A percentile compares a stretch with the other conserved stretches of the same genome.
phyloP scores from a whole-genome alignment of 2,888 invertebrate genomes.

The Autographa gamma region DNA sequence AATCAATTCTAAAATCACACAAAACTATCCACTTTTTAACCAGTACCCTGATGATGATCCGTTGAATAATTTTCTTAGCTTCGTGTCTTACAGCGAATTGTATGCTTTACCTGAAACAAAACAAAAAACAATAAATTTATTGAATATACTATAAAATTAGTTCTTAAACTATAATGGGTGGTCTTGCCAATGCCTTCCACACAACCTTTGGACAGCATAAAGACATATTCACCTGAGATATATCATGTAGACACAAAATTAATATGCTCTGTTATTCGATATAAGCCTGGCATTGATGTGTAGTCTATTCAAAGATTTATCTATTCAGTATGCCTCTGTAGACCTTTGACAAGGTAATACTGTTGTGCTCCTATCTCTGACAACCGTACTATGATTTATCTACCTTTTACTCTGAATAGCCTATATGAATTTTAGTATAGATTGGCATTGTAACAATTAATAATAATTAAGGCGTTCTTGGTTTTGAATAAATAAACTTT shows the following conservation, averaged over 20 bases:
- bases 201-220: background rate
- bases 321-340: background rate
- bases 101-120: background rate
- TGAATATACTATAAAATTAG: background rate
- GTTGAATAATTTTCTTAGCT: background rate
- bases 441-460: too few relatives aligned
- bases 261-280: background rate
- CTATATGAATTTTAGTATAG: too few relatives aligned
- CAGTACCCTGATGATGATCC: background rate
- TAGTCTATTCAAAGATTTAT: background rate
- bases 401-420: background rate
- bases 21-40: too few relatives aligned
- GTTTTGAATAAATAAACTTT: background rate
- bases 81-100: background rate
- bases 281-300: slow-evolving; percentile 4
- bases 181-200: background rate
- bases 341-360: background rate
- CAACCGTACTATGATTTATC: background rate
- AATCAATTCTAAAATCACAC: too few relatives aligned
- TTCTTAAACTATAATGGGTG: background rate
- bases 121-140: background rate
- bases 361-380: background rate
- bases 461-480: background rate
- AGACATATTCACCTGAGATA: background rate
- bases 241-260: background rate